A percentile compares a stretch with the other conserved stretches of the same genome.
These are phyloP conservation scores for Drosophila subsilvestris DNA, from an alignment of 2,888 invertebrate species.

Conservation along the genomic window DNA sequence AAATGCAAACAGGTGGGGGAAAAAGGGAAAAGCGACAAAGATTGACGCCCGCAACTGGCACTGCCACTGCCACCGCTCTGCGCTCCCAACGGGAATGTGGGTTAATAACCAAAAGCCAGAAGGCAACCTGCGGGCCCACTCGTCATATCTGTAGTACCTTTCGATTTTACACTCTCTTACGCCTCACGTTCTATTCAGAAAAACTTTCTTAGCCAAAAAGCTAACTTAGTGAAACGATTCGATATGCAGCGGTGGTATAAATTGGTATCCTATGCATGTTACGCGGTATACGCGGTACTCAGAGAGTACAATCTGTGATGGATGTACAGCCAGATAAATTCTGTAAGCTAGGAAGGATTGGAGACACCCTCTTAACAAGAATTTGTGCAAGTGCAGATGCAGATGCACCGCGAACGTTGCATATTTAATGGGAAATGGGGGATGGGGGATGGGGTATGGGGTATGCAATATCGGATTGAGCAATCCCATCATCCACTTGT, in stretches of 20 bases:
- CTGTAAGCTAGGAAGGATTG: too few relatives aligned
- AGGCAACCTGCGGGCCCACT: constrained; percentile 12
- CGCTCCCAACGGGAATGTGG: constrained; percentile 63
- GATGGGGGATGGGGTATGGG: constrained; percentile 16
- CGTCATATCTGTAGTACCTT: not conserved
- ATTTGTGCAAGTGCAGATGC: constrained; percentile 2
- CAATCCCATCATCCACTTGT: constrained; percentile 4
- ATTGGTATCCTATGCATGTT: too few relatives aligned
- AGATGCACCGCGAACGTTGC: not conserved
- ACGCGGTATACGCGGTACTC: too few relatives aligned
- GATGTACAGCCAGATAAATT: too few relatives aligned
- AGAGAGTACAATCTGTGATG: too few relatives aligned
- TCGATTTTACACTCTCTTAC: not conserved
- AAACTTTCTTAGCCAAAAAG: not conserved
- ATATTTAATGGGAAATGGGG: constrained; percentile 22
- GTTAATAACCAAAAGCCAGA: constrained; percentile 62
- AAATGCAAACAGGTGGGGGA: constrained; percentile 36
- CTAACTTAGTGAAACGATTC: not conserved
- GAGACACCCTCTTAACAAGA: not conserved
- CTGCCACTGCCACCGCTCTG: constrained; percentile 22
- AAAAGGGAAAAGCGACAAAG: constrained; percentile 33
- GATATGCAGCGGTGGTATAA: too few relatives aligned
- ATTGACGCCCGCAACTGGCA: constrained; percentile 40
- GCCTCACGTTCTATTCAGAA: not conserved
- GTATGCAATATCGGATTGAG: constrained; percentile 12